A percentile compares a stretch with the other conserved stretches of the same genome.
Evolutionary conservation across 1,140 invertebrate genomes (phyloP).

Genomic region (Drosophila athabasca): DNA sequence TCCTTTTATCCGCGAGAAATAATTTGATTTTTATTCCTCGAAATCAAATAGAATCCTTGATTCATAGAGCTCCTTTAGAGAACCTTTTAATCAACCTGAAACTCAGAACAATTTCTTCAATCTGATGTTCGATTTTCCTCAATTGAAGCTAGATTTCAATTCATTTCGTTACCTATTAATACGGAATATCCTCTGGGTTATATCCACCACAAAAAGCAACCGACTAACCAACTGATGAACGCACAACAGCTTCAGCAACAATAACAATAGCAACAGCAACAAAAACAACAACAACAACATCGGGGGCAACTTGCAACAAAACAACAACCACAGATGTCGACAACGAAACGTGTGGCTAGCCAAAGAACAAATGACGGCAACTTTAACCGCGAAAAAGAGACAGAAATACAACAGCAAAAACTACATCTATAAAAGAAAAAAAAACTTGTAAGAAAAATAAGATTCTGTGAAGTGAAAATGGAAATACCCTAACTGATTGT

Average conservation of each 20-base stretch:
- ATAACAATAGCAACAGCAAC: conserved; percentile 21
- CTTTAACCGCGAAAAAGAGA: conserved; percentile 65
- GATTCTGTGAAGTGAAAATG: background rate
- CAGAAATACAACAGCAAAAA: background rate
- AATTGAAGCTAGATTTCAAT: no score
- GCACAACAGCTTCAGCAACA: conserved; percentile 23
- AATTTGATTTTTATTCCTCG: no score
- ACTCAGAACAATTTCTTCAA: background rate
- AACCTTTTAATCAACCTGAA: no score
- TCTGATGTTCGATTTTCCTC: background rate
- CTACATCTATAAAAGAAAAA: conserved; percentile 20
- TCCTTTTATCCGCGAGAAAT: background rate
- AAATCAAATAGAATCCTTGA: no score
- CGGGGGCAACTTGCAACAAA: conserved; percentile 16
- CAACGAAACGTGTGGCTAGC: conserved; percentile 43
- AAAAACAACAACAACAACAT: conserved; percentile 58
- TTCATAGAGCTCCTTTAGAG: no score
- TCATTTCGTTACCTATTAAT: conserved; percentile 15
- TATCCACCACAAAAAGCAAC: conserved; percentile 60
- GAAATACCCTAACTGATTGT: conserved; percentile 13
- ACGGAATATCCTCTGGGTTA: conserved; percentile 36
- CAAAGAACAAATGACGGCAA: conserved; percentile 70
- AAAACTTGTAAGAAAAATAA: background rate
- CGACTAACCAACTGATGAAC: conserved; percentile 59
- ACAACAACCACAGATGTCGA: conserved; percentile 36